phyloP scores from a whole-genome alignment of 2,888 invertebrate genomes.

The Harpagoxenus sublaevis region DNA sequence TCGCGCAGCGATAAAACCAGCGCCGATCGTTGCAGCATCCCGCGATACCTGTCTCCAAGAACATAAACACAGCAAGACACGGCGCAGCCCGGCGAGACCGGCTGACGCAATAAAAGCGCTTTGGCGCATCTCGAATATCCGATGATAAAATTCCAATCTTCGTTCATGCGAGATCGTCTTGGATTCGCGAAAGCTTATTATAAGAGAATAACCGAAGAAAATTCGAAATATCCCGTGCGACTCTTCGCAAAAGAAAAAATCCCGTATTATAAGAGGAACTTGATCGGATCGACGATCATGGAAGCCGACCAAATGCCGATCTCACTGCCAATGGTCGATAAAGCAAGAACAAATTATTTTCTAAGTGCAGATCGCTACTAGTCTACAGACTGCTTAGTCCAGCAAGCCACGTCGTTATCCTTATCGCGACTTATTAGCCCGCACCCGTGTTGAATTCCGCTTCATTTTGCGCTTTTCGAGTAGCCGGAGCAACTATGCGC shows the following conservation, averaged over 20 bases:
- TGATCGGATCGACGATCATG: neutral
- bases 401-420: conserved; percentile 10
- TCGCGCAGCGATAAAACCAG: conserved; percentile 32
- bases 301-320: neutral
- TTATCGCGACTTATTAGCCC: conserved; percentile 58
- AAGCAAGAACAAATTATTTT: conserved; percentile 48
- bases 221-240: neutral
- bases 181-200: neutral
- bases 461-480: conserved; percentile 39
- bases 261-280: neutral
- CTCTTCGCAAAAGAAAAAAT: neutral
- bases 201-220: neutral
- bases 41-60: conserved; percentile 27
- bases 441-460: conserved; percentile 54
- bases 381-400: neutral
- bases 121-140: conserved; percentile 28
- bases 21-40: conserved; percentile 17
- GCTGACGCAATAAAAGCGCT: conserved; percentile 11
- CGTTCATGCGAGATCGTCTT: neutral
- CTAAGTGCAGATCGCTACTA: conserved; percentile 31
- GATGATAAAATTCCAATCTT: conserved; percentile 12
- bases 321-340: neutral
- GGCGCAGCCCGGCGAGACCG: neutral
- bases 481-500: conserved; percentile 7
- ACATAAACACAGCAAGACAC: conserved; percentile 5